Evolutionary conservation across 2,797 vertebrate species (phyloP).

Genomic region (Cephalopachus bancanus): DNA sequence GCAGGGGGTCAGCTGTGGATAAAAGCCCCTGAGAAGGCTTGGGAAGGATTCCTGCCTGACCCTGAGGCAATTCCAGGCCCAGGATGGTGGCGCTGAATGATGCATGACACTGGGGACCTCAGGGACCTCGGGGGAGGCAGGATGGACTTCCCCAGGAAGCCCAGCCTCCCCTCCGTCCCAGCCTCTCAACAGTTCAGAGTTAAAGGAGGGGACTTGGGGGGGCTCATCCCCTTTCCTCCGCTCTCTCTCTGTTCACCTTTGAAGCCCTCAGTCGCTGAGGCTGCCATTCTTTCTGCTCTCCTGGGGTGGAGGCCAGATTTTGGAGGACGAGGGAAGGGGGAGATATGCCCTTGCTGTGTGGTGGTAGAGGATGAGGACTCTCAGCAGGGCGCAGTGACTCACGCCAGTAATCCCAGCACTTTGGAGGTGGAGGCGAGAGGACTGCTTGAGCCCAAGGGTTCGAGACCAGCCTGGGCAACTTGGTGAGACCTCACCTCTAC

Average conservation of each 20-base stretch:
- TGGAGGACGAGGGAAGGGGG: background rate
- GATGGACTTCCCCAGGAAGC: background rate
- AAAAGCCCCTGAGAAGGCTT: background rate
- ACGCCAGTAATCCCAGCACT: no score
- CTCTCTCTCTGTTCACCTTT: background rate
- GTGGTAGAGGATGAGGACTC: background rate
- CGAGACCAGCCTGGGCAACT: no score
- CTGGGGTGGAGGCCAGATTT: background rate
- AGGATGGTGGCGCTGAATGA: background rate
- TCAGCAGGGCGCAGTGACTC: no score
- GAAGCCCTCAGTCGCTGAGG: background rate
- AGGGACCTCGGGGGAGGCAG: background rate
- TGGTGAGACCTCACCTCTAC: no score
- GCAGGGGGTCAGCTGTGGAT: background rate
- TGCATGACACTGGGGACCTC: background rate
- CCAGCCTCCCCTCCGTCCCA: background rate
- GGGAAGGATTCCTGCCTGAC: constrained; percentile 20
- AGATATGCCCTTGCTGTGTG: background rate
- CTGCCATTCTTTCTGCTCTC: background rate
- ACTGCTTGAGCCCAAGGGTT: no score
- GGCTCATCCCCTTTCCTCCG: background rate
- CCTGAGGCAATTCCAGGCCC: background rate
- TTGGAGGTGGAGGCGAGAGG: no score
- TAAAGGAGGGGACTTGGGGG: background rate
- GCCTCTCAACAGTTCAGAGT: background rate